Base-by-base conservation (phyloP, 2,113 vertebrate genomes). In the Elachura formosa region DNA sequence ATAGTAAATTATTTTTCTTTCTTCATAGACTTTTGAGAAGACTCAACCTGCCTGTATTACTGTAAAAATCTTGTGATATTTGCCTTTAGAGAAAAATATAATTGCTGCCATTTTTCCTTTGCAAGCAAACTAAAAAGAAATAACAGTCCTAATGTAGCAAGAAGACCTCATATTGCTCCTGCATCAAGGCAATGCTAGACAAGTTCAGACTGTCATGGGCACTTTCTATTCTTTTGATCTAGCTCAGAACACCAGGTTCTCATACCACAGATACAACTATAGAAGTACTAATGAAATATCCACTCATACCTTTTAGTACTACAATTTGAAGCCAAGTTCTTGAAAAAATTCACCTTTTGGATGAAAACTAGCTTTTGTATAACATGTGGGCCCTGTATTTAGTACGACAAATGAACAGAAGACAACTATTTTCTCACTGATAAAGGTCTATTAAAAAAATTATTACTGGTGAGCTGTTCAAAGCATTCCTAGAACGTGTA, bases 21-120 rank as follows among this genome's bases (percentile, higher is more conserved):
- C 41, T 84, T 72, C 72, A 75, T 22, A 61, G 54, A 71, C 73
- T 49, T 94, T 73, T 83, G 94, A 92, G 83, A 92, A 48, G 81
- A 89, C 40, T 68, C 69, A 90, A 21, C 23, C 62, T 81, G 48
- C 22, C 56, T 87, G 25, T 54, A 69, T 93, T 97, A 79, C 69
- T 79, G 23, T 78, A 94, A 96, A 87, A 92, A 91, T 31, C 16
- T 69, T 85, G 55, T 28, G 74, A 40, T 62, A 89, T 56, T 94
- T 95, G 31, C 51, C 82, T 91, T 96, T n/a, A 73, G 89, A 92
- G 83, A 88, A 94, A 96, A 94, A 74, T 40, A 75, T 64, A 94
- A 86, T 66, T 89, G 62, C 58, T 93, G 34, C 33, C 23, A 66
- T 94, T 92, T 89, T 96, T 85, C 41, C 79, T 85, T 86, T 66